phyloP scores from a whole-genome alignment of 1,140 invertebrate species.

The roundworm (Caenorhabditis elegans) region WBcel235 BX284603.4:8765001-8765500 shows the following conservation, averaged over 20 bases:
- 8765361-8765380: not conserved
- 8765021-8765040: too few species aligned
- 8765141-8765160: constrained; percentile 34
- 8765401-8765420: not conserved
- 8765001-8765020: too few species aligned
- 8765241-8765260: constrained; percentile 35
- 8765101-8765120: not conserved
- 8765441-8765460: constrained; percentile 65
- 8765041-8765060: too few species aligned
- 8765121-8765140: too few species aligned
- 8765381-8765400: constrained; percentile 2
- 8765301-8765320: not conserved
- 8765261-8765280: constrained; percentile 1
- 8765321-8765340: too few species aligned
- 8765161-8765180: constrained; percentile 62
- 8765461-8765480: constrained; percentile 59
- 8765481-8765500: constrained; percentile 56
- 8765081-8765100: too few species aligned
- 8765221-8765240: constrained; percentile 60
- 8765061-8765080: too few species aligned
- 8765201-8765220: constrained; percentile 62
- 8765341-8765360: not conserved
- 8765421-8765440: constrained; percentile 51
- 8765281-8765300: constrained; percentile 5
- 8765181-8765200: constrained; percentile 65